phyloP scores from a whole-genome alignment of 1,140 invertebrate species.

The Spodoptera frugiperda region DNA sequence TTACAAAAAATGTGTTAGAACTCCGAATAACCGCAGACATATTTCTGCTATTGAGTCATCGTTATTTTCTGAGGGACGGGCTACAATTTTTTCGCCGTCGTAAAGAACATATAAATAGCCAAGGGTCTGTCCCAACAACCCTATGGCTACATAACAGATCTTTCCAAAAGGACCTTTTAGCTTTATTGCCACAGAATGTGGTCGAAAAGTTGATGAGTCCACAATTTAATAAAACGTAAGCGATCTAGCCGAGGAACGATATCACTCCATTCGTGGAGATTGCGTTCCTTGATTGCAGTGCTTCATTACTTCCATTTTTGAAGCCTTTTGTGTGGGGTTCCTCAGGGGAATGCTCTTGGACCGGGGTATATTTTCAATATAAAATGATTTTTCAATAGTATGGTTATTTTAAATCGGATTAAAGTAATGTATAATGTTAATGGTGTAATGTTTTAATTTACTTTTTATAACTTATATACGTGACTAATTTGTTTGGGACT shows the following conservation, averaged over 20 bases:
- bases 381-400: not conserved
- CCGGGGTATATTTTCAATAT: not conserved
- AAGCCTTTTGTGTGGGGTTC: not conserved
- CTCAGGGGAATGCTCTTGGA: not conserved
- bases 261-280: slow-evolving; percentile 28
- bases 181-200: slow-evolving; percentile 1
- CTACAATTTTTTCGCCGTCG: slow-evolving; percentile 6
- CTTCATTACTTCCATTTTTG: slow-evolving; percentile 24
- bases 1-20: not conserved
- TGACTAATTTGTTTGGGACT: too few species aligned
- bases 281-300: slow-evolving; percentile 34
- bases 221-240: slow-evolving; percentile 31
- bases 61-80: not conserved
- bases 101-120: not conserved
- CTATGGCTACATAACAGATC: slow-evolving; percentile 10
- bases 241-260: slow-evolving; percentile 13
- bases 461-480: too few species aligned
- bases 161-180: not conserved
- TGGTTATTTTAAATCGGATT: not conserved
- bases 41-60: not conserved
- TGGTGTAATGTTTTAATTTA: too few species aligned
- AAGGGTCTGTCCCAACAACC: slow-evolving; percentile 9
- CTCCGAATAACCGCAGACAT: not conserved
- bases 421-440: not conserved
- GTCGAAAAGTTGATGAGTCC: slow-evolving; percentile 27